Base-by-base conservation (phyloP, 2,797 vertebrate species). In the Anolis apletophallus region DNA sequence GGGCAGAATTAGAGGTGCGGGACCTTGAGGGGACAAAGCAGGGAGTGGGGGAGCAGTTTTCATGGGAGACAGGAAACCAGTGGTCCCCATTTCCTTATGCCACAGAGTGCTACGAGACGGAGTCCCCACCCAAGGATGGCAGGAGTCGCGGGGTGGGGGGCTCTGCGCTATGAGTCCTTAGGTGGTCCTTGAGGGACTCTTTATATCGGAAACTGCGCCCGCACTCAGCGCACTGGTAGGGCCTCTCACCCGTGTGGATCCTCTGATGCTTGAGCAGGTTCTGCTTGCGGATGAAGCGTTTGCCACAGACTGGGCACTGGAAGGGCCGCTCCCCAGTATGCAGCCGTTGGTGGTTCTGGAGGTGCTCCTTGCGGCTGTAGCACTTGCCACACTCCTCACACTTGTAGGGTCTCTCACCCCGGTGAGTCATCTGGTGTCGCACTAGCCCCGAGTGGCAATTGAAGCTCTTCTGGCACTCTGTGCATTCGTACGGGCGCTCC, bases 211-310 rank as follows among this genome's bases (percentile, higher is more conserved):
- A 96, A 91, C 96, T 96, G 88, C 95, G 94, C 80, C 95, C 94
- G 19, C 96, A 97, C 72, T 96, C 95, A 36, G 94, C 95, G 71
- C 96, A 97, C 77, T 96, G 94, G 92, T 96, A 97, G 86, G 96
- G 96, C 84, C 96, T 89, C 90, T 97, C 96, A 1, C 96, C 96
- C 1, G 96, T 96, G 94, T 97, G 96, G 93, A 97, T 97, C 92
- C 96, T 94, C 94, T 96, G 96, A 93, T 96, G 96, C 93, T 96
- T 96, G 68, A 96, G 95, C 90, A 96, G 95, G 92, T 96, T 96
- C 94, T 96, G 96, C 94, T 96, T 96, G 85, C 96, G 95, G 94
- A 96, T 96, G 94, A 96, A 96, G 94, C 96, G 96, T 94, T 96
- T 96, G 16, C 96, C 96, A 57, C 96, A 96, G 77, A 94, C 94